Percentiles rank a stretch among this genome's conserved stretches.
Conservation (phyloP, 2,888 invertebrate species). For the Trypoxylon attenuatum region DNA sequence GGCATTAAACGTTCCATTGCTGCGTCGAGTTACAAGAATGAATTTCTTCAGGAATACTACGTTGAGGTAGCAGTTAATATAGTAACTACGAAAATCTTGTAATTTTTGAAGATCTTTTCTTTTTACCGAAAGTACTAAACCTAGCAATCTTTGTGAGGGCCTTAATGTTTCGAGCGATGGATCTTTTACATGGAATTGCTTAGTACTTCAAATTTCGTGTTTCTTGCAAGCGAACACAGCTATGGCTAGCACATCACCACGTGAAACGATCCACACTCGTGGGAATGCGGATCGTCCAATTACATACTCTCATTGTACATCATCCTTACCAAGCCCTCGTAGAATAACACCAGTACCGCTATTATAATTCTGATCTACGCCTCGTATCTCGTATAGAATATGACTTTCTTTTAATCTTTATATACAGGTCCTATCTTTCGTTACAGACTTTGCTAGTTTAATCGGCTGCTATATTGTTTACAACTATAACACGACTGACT, state of each 20-base stretch:
- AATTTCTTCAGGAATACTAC: not conserved
- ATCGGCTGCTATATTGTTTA: conserved; percentile 51
- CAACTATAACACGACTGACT: conserved; percentile 54
- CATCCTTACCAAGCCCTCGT: conserved; percentile 58
- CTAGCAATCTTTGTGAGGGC: no score
- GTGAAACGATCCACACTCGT: conserved; percentile 10
- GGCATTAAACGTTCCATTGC: not conserved
- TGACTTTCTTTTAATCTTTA: conserved; percentile 66
- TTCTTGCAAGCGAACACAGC: conserved; percentile 12
- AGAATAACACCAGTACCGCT: conserved; percentile 50
- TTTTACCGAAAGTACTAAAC: no score
- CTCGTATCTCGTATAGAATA: conserved; percentile 58
- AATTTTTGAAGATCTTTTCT: no score
- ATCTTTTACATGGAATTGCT: no score
- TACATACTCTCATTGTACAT: not conserved
- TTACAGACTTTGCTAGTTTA: conserved; percentile 56
- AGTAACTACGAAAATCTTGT: no score
- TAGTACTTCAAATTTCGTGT: not conserved
- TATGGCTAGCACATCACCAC: conserved; percentile 11
- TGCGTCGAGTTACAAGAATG: not conserved
- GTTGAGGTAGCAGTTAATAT: not conserved
- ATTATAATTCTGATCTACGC: conserved; percentile 48
- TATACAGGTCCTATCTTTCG: conserved; percentile 59
- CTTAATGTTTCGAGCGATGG: no score
- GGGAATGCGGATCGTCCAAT: conserved; percentile 9